Evolutionary conservation across 2,113 vertebrate species (phyloP), one percentile per base, ranked within the genome.

Genomic region (Pao palembangensis): DNA sequence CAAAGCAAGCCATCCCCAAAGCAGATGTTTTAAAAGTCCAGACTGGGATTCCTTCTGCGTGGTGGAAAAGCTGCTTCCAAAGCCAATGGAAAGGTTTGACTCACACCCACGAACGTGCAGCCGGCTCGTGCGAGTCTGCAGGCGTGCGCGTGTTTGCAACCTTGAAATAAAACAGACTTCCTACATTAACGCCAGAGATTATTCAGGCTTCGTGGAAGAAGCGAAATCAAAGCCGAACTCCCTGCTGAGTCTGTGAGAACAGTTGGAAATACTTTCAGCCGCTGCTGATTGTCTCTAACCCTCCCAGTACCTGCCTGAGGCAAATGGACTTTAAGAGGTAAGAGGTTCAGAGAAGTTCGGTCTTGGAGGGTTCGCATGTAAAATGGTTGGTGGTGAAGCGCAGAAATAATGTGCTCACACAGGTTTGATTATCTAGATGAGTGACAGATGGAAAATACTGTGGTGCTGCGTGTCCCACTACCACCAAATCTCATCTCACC

Each of bases 401-500:
- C 51, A 58, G 23, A 51, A 53, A 62, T 43, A 23, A 14, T 13
- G 47, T n/a, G 11, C n/a, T 59, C 47, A 3, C 47, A 52, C 68
- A 69, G 61, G 55, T 66, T 56, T 53, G 20, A 74, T 71, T 44
- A 52, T n/a, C 44, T 52, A 42, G 38, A 54, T 47, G 54, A 71
- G 43, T 31, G 25, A 5, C 66, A 79, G 66, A 54, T 76, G 79
- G 58, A 51, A 68, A 63, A 61, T 55, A 66, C 69, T 19, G 51
- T 46, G 17, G 48, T 64, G 61, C 65, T 23, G 21, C 46, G 16
- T 3, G 53, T 69, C 58, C 48, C 41, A 3, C 21, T 23, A 23
- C 21, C 21, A 23, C 21, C 21, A 23, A 42, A 46, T 75, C 55
- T 6, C 52, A 69, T 38, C 28, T 48, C 48, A 23, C 21, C 21